Evolutionary conservation across 2,888 invertebrate species (phyloP).

Genomic region (Helleia helle): DNA sequence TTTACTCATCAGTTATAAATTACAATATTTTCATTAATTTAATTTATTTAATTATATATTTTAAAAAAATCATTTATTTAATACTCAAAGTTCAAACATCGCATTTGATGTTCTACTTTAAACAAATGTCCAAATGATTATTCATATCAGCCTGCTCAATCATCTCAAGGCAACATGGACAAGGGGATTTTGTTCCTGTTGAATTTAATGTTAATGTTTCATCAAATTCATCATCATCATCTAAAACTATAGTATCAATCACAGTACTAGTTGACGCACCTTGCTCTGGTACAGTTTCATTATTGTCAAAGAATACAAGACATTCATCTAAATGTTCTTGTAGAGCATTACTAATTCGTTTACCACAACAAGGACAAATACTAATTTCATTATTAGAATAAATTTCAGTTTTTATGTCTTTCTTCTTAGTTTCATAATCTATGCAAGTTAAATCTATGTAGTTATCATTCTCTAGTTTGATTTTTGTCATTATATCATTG

Average conservation of each 20-base stretch:
- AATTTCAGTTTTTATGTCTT: constrained; percentile 26
- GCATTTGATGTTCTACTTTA: constrained; percentile 24
- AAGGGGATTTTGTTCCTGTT: constrained; percentile 64
- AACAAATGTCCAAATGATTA: constrained; percentile 70
- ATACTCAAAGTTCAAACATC: not conserved
- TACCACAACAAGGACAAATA: constrained; percentile 61
- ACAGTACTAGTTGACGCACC: constrained; percentile 32
- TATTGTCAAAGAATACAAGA: constrained; percentile 51
- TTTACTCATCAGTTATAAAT: no score
- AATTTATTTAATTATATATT: not conserved
- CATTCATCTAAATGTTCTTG: constrained; percentile 70
- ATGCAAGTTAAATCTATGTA: constrained; percentile 1
- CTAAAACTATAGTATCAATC: constrained; percentile 37
- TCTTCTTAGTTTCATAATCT: constrained; percentile 2
- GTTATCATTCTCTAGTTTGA: constrained; percentile 10
- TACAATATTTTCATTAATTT: no score
- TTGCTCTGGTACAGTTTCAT: constrained; percentile 50
- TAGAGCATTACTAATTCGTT: constrained; percentile 35
- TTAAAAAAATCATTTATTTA: not conserved
- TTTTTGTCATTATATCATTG: constrained; percentile 14
- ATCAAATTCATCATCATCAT: constrained; percentile 45
- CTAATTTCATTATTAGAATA: constrained; percentile 24
- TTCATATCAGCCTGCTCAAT: constrained; percentile 71
- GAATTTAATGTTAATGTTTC: constrained; percentile 50
- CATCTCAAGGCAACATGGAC: constrained; percentile 75